A percentile compares a stretch with the other conserved stretches of the same genome.
Conservation (phyloP, 1,140 invertebrate species). For the Leptinotarsa texana region DNA sequence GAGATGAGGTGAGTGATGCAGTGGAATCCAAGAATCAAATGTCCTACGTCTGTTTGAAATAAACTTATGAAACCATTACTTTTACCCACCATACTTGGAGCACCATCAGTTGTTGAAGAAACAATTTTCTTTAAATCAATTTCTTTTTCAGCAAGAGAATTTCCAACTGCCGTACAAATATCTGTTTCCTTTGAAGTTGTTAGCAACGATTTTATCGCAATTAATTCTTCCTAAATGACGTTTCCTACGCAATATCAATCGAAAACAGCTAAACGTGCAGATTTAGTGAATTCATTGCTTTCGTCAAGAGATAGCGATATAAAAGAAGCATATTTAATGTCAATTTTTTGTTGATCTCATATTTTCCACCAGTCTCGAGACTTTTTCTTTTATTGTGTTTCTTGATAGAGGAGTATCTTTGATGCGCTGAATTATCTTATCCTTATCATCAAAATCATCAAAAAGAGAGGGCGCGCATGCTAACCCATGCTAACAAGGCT, state of each 20-base stretch:
- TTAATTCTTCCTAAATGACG: not conserved
- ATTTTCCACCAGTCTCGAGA: conserved; percentile 39
- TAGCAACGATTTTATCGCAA: not conserved
- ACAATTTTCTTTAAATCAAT: too few species aligned
- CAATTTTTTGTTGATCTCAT: conserved; percentile 38
- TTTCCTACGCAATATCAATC: not conserved
- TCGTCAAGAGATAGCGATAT: not conserved
- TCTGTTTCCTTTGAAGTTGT: not conserved
- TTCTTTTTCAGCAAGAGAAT: not conserved
- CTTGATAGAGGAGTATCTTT: conserved; percentile 29
- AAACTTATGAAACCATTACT: conserved; percentile 30
- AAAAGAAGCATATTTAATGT: conserved; percentile 19
- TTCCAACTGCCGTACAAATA: not conserved
- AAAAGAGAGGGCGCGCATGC: too few species aligned
- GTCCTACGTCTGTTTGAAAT: conserved; percentile 28
- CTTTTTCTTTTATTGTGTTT: conserved; percentile 42
- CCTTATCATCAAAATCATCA: too few species aligned
- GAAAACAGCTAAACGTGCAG: not conserved
- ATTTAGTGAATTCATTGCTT: not conserved
- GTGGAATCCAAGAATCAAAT: conserved; percentile 45
- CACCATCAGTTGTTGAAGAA: too few species aligned
- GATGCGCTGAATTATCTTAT: too few species aligned
- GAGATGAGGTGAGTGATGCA: conserved; percentile 31
- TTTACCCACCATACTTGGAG: conserved; percentile 33
- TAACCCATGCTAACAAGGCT: too few species aligned